phyloP scores from a whole-genome alignment of 2,113 vertebrate genomes.

The Saccopteryx leptura region DNA sequence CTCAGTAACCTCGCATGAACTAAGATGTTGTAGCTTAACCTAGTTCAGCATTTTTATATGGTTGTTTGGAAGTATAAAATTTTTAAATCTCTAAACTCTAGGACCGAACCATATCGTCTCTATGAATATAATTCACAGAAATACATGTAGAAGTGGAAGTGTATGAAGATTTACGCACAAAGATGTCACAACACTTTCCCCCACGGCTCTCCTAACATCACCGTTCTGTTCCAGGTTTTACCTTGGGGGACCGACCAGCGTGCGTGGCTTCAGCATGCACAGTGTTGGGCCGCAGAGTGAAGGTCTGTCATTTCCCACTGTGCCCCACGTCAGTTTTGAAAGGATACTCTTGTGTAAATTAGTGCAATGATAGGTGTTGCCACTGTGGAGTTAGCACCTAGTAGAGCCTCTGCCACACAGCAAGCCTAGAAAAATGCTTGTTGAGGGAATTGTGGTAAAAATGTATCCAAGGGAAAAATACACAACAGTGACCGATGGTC shows the following conservation, averaged over 20 bases:
- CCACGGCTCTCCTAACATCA: fast-evolving
- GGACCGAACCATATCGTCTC: neutral
- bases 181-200: neutral
- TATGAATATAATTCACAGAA: neutral
- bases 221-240: conserved; percentile 91
- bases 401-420: fast-evolving
- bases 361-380: fast-evolving
- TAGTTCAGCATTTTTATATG: neutral
- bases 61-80: neutral
- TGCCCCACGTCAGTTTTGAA: fast-evolving
- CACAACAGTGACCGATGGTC: fast-evolving
- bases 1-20: neutral
- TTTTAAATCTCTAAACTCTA: neutral
- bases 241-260: conserved; percentile 97
- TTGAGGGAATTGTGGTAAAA: neutral
- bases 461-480: fast-evolving
- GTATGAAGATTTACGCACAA: too few species aligned
- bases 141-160: neutral
- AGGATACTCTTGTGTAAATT: fast-evolving
- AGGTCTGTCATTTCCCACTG: conserved; percentile 87
- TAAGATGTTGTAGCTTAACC: neutral
- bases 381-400: fast-evolving
- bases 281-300: conserved; percentile 98
- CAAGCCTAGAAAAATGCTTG: fast-evolving
- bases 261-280: conserved; percentile 99